phyloP scores from a whole-genome alignment of 2,113 vertebrate genomes.

The Motacilla tschutschensis region DNA sequence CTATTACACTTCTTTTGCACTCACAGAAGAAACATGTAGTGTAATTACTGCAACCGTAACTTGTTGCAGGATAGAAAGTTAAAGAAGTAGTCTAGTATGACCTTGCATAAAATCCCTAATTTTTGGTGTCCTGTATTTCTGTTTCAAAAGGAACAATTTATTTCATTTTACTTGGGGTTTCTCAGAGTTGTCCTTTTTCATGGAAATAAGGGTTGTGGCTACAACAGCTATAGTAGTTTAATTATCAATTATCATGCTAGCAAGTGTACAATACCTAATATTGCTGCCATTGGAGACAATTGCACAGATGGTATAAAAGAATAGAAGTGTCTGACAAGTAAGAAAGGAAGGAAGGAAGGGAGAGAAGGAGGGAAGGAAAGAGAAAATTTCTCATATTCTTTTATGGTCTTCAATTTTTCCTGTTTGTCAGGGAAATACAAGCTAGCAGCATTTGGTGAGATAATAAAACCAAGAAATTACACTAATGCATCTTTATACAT shows the following conservation, averaged over 20 bases:
- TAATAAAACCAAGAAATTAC: neutral
- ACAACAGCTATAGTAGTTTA: neutral
- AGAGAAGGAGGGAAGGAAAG: neutral
- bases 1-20: neutral
- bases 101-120: neutral
- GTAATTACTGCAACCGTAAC: neutral
- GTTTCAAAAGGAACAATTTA: neutral
- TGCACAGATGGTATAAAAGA: neutral
- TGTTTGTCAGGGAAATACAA: neutral
- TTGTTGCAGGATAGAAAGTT: neutral
- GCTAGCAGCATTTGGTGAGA: neutral
- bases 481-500: neutral
- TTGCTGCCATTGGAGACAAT: neutral
- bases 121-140: neutral
- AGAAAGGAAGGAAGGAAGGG: neutral
- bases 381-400: neutral
- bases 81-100: neutral
- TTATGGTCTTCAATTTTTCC: neutral
- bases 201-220: neutral
- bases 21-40: neutral
- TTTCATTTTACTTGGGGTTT: neutral
- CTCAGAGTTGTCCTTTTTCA: neutral
- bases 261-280: neutral
- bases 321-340: neutral
- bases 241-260: neutral